Evolutionary conservation across 2,888 invertebrate species (phyloP).

Genomic region (Stenodera caucasica): DNA sequence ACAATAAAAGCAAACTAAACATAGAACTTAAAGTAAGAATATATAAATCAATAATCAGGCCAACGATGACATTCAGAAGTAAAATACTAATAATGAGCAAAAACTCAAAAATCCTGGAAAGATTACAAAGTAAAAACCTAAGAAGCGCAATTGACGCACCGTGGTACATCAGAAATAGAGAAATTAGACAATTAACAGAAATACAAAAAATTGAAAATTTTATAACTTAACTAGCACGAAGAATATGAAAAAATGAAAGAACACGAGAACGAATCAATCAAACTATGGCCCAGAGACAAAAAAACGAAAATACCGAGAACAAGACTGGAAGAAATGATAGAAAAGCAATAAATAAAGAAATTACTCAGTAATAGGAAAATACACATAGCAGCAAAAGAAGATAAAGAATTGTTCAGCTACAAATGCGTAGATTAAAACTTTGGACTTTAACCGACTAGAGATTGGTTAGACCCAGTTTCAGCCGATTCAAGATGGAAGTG

Average conservation of each 20-base stretch:
- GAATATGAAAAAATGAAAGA: conserved; percentile 3
- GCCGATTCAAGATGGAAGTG: no score
- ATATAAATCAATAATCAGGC: conserved; percentile 1
- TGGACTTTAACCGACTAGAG: no score
- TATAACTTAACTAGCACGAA: neutral
- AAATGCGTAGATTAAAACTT: no score
- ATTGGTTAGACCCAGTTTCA: no score
- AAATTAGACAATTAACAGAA: no score
- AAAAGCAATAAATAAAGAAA: neutral
- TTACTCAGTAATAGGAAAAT: neutral
- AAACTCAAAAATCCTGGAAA: neutral
- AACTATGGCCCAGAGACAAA: neutral
- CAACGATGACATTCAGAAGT: neutral
- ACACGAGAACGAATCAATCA: neutral
- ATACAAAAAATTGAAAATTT: conserved; percentile 6
- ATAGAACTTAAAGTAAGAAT: conserved; percentile 6
- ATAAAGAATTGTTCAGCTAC: neutral
- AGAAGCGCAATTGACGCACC: neutral
- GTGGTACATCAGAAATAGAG: conserved; percentile 5
- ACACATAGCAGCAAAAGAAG: neutral
- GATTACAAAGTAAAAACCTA: conserved; percentile 3
- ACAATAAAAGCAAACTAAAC: conserved; percentile 1
- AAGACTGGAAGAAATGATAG: neutral
- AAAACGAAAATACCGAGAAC: neutral
- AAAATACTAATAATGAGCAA: neutral